These are phyloP conservation scores for Coelopa frigida DNA, from an alignment of 1,140 invertebrate species.

Conservation along the genomic window DNA sequence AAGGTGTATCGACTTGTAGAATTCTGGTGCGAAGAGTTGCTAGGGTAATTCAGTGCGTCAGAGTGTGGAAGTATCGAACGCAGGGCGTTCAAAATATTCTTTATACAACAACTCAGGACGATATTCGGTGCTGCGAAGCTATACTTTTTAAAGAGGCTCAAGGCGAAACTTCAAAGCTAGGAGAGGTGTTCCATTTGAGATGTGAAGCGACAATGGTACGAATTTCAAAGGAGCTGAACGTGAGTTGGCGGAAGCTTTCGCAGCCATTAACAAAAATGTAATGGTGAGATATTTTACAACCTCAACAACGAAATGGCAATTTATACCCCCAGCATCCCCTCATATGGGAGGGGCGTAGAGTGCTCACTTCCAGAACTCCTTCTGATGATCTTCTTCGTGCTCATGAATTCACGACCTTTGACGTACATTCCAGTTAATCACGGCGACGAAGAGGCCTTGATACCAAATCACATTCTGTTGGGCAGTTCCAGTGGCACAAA, in stretches of 20 bases:
- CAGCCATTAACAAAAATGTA: background rate
- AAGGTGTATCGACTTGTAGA: background rate
- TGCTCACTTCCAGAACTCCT: slow-evolving; percentile 8
- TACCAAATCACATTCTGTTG: slow-evolving; percentile 33
- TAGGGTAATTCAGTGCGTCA: background rate
- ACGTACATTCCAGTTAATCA: slow-evolving; percentile 25
- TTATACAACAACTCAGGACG: background rate
- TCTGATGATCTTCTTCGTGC: slow-evolving; percentile 11
- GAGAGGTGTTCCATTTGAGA: slow-evolving; percentile 25
- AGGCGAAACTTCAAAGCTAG: slow-evolving; percentile 39
- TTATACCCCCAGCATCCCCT: slow-evolving; percentile 38
- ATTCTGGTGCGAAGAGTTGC: background rate
- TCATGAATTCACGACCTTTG: slow-evolving; percentile 21
- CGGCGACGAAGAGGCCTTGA: slow-evolving; percentile 22
- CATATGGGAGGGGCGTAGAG: slow-evolving; percentile 36
- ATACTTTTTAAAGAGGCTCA: background rate
- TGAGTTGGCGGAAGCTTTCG: background rate
- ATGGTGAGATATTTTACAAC: too few relatives aligned
- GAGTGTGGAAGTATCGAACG: background rate
- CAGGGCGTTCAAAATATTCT: too few relatives aligned
- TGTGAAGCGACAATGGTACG: slow-evolving; percentile 43
- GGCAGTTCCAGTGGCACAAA: slow-evolving; percentile 19
- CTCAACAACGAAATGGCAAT: slow-evolving; percentile 30
- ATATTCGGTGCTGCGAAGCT: background rate
- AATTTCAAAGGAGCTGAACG: slow-evolving; percentile 36